phyloP scores from a whole-genome alignment of 2,888 invertebrate genomes.

The Stenchaetothrips biformis region DNA sequence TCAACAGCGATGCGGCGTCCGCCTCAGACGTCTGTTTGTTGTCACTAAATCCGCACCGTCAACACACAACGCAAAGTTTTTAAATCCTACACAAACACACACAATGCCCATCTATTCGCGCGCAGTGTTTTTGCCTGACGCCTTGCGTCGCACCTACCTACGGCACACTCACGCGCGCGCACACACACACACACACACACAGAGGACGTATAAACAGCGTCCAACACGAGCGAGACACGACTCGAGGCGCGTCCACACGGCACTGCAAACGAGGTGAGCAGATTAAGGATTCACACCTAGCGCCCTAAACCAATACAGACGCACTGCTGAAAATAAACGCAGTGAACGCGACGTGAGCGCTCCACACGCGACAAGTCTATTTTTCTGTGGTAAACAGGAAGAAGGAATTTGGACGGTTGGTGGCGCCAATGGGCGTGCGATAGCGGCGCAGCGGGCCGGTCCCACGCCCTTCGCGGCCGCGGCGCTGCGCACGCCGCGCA shows the following conservation, averaged over 20 bases:
- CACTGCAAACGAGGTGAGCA: neutral
- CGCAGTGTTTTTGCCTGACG: neutral
- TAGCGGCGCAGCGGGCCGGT: neutral
- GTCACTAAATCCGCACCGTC: neutral
- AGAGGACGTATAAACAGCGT: neutral
- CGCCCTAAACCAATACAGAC: neutral
- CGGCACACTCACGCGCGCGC: neutral
- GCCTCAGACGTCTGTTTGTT: neutral
- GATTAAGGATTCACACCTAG: neutral
- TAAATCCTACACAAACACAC: constrained; percentile 17
- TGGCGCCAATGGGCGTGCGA: neutral
- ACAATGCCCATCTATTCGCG: neutral
- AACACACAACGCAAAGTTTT: constrained; percentile 17
- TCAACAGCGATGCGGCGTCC: too few relatives aligned
- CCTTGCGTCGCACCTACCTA: neutral
- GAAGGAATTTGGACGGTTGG: too few relatives aligned
- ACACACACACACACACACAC: neutral
- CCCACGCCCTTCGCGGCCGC: neutral
- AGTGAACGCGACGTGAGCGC: too few relatives aligned
- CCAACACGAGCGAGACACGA: constrained; percentile 2
- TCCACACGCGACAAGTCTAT: too few relatives aligned
- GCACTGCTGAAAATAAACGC: neutral
- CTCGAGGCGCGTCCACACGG: neutral
- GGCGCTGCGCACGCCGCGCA: neutral
- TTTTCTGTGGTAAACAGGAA: too few relatives aligned